Conservation (phyloP, 2,113 vertebrate species). For the Syngnathus typhle region DNA sequence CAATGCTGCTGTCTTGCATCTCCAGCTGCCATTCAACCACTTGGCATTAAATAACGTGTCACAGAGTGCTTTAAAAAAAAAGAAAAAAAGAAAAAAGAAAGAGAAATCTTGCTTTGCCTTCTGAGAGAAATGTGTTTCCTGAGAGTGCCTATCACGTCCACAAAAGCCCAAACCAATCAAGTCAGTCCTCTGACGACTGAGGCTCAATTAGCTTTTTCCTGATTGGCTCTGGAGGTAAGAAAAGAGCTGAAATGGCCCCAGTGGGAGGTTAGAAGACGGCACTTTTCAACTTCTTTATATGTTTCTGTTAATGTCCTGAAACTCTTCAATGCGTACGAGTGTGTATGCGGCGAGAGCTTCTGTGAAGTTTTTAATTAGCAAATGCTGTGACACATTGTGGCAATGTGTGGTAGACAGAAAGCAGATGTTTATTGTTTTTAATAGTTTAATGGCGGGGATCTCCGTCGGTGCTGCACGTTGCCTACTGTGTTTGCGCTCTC, state of each 20-base stretch:
- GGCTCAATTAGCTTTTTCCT: slow-evolving; percentile 54
- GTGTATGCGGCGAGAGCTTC: slow-evolving; percentile 25
- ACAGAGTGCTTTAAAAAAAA: slow-evolving; percentile 21
- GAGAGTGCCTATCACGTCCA: slow-evolving; percentile 38
- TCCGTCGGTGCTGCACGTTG: slow-evolving; percentile 30
- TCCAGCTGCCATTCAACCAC: slow-evolving; percentile 23
- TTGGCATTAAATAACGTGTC: slow-evolving; percentile 23
- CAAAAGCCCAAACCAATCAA: slow-evolving; percentile 65
- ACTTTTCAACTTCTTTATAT: slow-evolving; percentile 62
- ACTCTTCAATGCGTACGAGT: slow-evolving; percentile 59
- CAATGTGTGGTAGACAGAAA: slow-evolving; percentile 51
- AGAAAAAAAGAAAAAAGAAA: neutral
- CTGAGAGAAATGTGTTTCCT: slow-evolving; percentile 37
- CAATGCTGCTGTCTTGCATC: slow-evolving; percentile 7
- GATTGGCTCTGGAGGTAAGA: slow-evolving; percentile 57
- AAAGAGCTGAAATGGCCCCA: slow-evolving; percentile 54
- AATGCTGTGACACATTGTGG: slow-evolving; percentile 51
- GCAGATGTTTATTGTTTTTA: slow-evolving; percentile 65
- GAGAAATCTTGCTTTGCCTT: slow-evolving; percentile 26
- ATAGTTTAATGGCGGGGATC: slow-evolving; percentile 43
- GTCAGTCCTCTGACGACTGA: slow-evolving; percentile 55
- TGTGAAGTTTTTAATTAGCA: slow-evolving; percentile 60
- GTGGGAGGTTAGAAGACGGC: slow-evolving; percentile 58
- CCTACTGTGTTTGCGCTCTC: slow-evolving; percentile 29
- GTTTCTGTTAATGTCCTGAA: slow-evolving; percentile 59